Percentiles rank a stretch among this genome's conserved stretches.
Conservation (phyloP, 2,113 vertebrate genomes). For the Lamprologus sp. region DNA sequence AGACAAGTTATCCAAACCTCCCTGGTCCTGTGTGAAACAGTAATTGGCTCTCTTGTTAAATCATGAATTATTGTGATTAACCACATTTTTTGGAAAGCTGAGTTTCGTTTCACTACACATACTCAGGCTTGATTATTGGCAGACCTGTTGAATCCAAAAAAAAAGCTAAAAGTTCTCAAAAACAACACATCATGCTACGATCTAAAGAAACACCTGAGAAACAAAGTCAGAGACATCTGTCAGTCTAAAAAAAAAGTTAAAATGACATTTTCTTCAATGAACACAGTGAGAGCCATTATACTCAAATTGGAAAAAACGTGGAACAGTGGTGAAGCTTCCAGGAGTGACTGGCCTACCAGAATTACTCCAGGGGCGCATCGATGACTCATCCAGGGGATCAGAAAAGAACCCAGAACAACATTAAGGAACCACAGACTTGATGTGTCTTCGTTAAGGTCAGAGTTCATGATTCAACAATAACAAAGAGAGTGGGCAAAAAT, state of each 20-base stretch:
- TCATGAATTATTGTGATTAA: background rate
- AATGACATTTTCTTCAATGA: background rate
- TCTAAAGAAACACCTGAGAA: background rate
- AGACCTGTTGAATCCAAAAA: background rate
- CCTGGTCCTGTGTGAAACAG: background rate
- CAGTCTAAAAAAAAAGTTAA: background rate
- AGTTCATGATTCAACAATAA: background rate
- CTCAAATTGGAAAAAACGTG: background rate
- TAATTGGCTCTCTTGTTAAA: background rate
- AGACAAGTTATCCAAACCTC: background rate
- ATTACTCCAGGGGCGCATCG: background rate
- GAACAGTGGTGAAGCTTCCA: background rate
- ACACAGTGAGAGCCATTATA: background rate
- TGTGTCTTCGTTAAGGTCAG: background rate
- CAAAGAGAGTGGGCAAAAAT: background rate
- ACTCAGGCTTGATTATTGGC: background rate
- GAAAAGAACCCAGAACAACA: background rate
- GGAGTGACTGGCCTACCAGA: background rate
- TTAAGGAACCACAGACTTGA: background rate
- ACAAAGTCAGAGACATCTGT: background rate
- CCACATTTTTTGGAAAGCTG: background rate
- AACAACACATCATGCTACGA: background rate
- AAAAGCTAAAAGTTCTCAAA: background rate
- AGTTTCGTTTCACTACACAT: background rate
- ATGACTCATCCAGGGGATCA: background rate